Percentiles rank a stretch among this genome's conserved stretches.
Conservation (phyloP, 2,888 invertebrate species). For the Yponomeuta sedellus region DNA sequence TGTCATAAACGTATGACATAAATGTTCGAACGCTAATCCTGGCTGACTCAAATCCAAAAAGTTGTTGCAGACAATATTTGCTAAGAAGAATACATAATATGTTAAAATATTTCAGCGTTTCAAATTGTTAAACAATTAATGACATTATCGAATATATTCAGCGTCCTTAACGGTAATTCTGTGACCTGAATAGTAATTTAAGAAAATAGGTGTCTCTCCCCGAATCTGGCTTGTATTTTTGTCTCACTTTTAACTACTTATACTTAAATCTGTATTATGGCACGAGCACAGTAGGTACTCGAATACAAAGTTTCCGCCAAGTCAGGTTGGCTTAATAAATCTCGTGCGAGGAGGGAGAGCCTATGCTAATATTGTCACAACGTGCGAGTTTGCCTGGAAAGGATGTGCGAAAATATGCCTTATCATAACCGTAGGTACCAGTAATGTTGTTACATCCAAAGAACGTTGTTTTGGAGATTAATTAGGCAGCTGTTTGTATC, state of each 20-base stretch:
- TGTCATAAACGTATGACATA: too few relatives aligned
- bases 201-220: background rate
- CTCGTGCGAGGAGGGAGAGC: background rate
- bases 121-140: too few relatives aligned
- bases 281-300: background rate
- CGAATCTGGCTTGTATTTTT: background rate
- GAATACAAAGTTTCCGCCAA: background rate
- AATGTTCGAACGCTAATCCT: too few relatives aligned
- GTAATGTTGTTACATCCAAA: background rate
- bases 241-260: background rate
- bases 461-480: background rate
- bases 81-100: too few relatives aligned
- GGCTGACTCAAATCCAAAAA: too few relatives aligned
- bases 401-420: slow-evolving; percentile 7
- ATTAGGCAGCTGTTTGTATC: background rate
- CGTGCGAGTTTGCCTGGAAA: background rate
- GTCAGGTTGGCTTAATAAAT: background rate
- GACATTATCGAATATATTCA: too few relatives aligned
- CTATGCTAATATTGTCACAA: slow-evolving; percentile 1
- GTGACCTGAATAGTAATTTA: background rate
- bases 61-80: too few relatives aligned
- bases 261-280: background rate
- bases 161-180: too few relatives aligned
- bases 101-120: too few relatives aligned
- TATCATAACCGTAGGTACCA: background rate